These are phyloP conservation scores for Mellilla xanthometata DNA, from an alignment of 2,888 invertebrate genomes.

Conservation along the genomic window DNA sequence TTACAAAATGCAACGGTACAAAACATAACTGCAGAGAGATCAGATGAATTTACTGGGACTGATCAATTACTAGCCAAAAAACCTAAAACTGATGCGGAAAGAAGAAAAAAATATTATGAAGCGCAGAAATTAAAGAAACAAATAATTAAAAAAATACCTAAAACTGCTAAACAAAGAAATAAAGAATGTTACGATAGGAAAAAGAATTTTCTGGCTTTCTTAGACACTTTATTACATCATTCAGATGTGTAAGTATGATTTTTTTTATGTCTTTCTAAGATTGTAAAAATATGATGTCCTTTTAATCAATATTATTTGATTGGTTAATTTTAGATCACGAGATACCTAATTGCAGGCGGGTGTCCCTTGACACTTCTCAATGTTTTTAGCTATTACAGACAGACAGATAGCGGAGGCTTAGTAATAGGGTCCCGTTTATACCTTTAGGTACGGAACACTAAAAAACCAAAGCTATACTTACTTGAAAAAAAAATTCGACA, in stretches of 20 bases:
- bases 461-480: too few species aligned
- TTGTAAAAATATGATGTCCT: slow-evolving; percentile 30
- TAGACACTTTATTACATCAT: slow-evolving; percentile 23
- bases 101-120: slow-evolving; percentile 36
- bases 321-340: slow-evolving; percentile 28
- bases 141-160: slow-evolving; percentile 32
- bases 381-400: too few species aligned
- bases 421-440: too few species aligned
- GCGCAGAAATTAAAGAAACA: slow-evolving; percentile 36
- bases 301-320: slow-evolving; percentile 31
- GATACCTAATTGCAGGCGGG: not conserved
- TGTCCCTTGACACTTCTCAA: too few species aligned
- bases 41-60: slow-evolving; percentile 35
- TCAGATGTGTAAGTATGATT: slow-evolving; percentile 25
- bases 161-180: slow-evolving; percentile 31
- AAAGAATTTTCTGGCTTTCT: slow-evolving; percentile 25
- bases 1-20: slow-evolving; percentile 36
- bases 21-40: slow-evolving; percentile 37
- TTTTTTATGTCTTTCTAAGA: slow-evolving; percentile 29
- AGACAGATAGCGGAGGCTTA: too few species aligned
- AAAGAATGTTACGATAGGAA: slow-evolving; percentile 32
- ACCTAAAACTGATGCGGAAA: slow-evolving; percentile 38
- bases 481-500: too few species aligned
- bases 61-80: slow-evolving; percentile 33
- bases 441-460: too few species aligned